Base-by-base conservation (phyloP, 2,888 invertebrate genomes). In the Dendrolimus houi region DNA sequence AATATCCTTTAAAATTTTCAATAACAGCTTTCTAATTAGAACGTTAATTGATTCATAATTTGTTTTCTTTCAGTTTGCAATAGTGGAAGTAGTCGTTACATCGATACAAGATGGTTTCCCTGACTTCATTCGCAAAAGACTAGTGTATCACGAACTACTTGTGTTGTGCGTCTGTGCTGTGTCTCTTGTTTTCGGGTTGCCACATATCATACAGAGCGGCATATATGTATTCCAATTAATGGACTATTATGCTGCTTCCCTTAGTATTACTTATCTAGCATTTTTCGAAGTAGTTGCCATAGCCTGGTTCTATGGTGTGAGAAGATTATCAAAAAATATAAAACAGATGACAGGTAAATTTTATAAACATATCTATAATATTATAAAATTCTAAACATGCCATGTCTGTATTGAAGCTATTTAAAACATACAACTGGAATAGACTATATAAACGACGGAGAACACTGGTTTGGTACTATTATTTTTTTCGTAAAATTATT, bases 31-130 rank as follows among this genome's bases (percentile, higher is more conserved):
- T 29, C 29, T 29, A 29, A 29, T 29, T 6, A 29, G 29, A 29
- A 29, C 29, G 29, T 29, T 29, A 29, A 29, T 29, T 29, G 29
- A 29, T 29, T 29, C 6, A 29, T 29, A 29, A 29, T 29, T 29
- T 53, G 62, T 57, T 55, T 56, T 47, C 58, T 93, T 93, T 65
- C 88, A 97, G 96, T 98, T 98, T 87, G 97, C 98, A 47, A 96
- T 97, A 63, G 97, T 98, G 55, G 98, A 98, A 89, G 98, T 98
- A 8, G 96, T 98, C 2, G 96, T 98, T 2, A 97, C 98, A 2
- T 96, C 97, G 8, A 95, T 98, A 69, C 97, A 97, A 87, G 98
- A 98, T 77, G 97, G 97, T 41, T 98, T 97, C 80, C 96, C 96
- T 0, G 94, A 94, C 63, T 95, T 96, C 94, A 96, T 98, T 60